Percentiles rank a stretch among this genome's conserved stretches.
These are phyloP conservation scores for Tamias sibiricus DNA, from an alignment of 2,113 vertebrate genomes.

Conservation along the genomic window DNA sequence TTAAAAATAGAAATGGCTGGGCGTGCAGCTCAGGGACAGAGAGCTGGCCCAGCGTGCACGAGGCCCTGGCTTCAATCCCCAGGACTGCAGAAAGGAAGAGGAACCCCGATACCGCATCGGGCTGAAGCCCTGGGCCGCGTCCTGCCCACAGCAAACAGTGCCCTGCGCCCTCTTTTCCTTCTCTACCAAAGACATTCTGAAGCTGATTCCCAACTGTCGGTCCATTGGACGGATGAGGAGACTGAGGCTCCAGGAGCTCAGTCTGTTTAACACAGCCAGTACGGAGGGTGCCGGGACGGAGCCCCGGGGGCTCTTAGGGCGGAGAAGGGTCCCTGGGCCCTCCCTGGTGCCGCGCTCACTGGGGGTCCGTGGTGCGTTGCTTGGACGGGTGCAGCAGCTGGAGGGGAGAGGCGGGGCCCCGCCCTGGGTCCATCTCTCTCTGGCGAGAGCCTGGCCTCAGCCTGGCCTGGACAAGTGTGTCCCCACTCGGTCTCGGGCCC, in stretches of 20 bases:
- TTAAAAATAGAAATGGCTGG: no score
- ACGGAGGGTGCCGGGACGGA: background rate
- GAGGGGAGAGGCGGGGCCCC: background rate
- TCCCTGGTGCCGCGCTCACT: no score
- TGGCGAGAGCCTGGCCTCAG: background rate
- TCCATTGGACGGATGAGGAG: background rate
- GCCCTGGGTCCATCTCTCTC: rapidly evolving
- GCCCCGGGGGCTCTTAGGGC: no score
- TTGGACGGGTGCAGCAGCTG: background rate
- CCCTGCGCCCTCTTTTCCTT: background rate
- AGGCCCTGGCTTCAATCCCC: background rate
- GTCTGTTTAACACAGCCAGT: background rate
- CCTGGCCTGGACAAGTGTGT: background rate
- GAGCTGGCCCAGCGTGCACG: rapidly evolving
- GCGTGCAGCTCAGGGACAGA: no score
- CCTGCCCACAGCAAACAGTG: rapidly evolving
- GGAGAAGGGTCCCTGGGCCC: background rate
- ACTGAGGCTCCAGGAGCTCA: background rate
- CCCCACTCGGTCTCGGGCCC: background rate
- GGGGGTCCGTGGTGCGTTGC: no score
- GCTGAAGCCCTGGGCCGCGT: background rate
- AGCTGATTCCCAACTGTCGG: background rate
- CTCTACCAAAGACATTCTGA: background rate
- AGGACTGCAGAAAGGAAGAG: background rate
- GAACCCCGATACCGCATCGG: background rate